A percentile compares a stretch with the other conserved stretches of the same genome.
Conservation (phyloP, 2,797 vertebrate species). For the Arnoldichthys spilopterus region DNA sequence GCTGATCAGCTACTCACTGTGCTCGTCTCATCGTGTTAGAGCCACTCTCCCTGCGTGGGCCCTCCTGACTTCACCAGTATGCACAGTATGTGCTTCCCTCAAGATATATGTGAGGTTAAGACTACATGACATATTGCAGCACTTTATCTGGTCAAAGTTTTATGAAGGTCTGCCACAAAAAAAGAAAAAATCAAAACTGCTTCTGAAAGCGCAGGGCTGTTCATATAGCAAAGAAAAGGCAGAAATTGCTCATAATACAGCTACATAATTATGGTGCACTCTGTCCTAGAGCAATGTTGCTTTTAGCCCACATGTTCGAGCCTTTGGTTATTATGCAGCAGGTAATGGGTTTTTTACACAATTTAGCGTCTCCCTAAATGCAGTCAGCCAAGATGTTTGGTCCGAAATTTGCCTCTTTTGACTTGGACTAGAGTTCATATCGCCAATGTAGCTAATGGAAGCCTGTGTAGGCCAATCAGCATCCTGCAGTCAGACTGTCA, state of each 20-base stretch:
- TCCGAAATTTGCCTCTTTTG: neutral
- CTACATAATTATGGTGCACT: neutral
- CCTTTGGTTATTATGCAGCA: neutral
- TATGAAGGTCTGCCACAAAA: conserved; percentile 14
- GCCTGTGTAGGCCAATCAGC: neutral
- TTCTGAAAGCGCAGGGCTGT: conserved; percentile 18
- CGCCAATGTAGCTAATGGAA: neutral
- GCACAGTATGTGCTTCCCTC: conserved; percentile 1
- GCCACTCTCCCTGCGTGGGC: neutral
- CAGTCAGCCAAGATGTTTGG: neutral
- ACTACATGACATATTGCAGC: neutral
- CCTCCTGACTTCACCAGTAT: neutral
- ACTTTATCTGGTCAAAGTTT: conserved; percentile 23
- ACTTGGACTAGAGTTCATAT: no score
- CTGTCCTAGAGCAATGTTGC: no score
- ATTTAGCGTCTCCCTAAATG: neutral
- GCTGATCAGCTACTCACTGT: neutral
- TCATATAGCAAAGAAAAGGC: conserved; percentile 10
- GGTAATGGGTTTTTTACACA: neutral
- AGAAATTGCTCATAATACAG: neutral
- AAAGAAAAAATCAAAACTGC: neutral
- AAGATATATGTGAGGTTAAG: neutral
- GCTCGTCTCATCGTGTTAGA: conserved; percentile 33
- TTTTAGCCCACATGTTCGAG: neutral
- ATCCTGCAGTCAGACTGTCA: neutral